Base-by-base conservation (phyloP, 64 coral and sea anemone genomes). In the Actinia tenebrosa region DNA sequence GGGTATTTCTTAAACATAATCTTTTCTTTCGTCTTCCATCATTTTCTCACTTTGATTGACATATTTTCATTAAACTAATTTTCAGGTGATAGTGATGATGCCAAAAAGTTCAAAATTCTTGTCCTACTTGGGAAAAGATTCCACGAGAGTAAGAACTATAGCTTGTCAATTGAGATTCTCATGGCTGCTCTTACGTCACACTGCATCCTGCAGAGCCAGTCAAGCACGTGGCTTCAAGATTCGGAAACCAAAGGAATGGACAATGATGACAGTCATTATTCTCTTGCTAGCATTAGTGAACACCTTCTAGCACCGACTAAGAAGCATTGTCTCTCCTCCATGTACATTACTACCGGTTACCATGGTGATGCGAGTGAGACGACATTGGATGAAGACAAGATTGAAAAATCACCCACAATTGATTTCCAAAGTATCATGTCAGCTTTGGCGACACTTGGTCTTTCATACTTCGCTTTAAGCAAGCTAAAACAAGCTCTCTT, bases 401-500 rank as follows among this genome's bases (percentile, higher is more conserved):
- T 52, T n/a, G 42, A 80, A 16, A 69, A 83, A 26, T 60, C 79
- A 13, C 79, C 66, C 7, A 47, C 52, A 44, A 58, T 81, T 72
- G 50, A 78, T 62, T 14, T 16, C 20, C 69, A 52, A 19, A 50
- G 53, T 47, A 53, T 84, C 5, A 93, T 97, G 88, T 87, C 61
- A 71, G 91, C 94, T 13, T 80, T 97, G n/a, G 82, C 89, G 15
- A 88, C 83, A 13, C 46, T 97, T 44, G 60, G 84, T 60, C 91
- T 87, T 61, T 55, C 91, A 75, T 84, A 97, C 77, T 80, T 90
- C 52, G 60, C 81, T 1, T 60, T 93, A 71, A 44, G 78, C 19
- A 52, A 93, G 3, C 89, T 89, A 58, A 64, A 43, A 9, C 53
- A 62, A 82, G 88, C 94, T 22, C 80, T 97, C 2, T 18, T 56